Base-by-base conservation (phyloP, 1,140 invertebrate species). In the Dendrolimus punctatus region DNA sequence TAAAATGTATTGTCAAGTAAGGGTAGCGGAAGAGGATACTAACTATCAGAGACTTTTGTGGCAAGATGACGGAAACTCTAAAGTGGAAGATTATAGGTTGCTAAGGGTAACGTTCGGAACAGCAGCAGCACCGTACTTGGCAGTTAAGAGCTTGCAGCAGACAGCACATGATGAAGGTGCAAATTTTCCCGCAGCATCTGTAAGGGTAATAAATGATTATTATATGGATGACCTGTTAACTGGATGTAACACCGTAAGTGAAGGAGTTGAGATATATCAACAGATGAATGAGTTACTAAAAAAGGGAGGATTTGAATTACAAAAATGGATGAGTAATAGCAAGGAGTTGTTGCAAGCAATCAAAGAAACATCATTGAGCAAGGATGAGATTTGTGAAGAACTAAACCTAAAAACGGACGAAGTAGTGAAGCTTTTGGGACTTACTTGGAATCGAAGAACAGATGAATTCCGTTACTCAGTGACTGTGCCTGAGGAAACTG, bases 1-100 rank as follows among this genome's bases (percentile, higher is more conserved):
- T 40, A 84, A 83, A 58, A 85, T 86, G 73, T 84, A 76, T 57
- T 49, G 71, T 7, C 64, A 71, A 48, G 45, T 79, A 3, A 45
- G 40, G 37, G 51, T 78, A 1, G 41, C 58, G 6, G 37, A 56
- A 6, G 60, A 66, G 38, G 61, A 84, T 40, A 49, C 62, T 10
- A 46, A 58, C 40, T 71, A 57, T 59, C 77, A 76, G 50, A 48
- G 60, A 46, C 75, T 81, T 44, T 37, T 79, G 2, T 79, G 76
- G 70, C 38, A 72, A 50, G n/a, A 23, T 5, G 47, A 51, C 8
- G 5, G 45, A n/a, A 36, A 54, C 39, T 46, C 57, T 40, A 5
- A 23, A 54, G 49, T 66, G 7, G 9, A 62, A 9, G 44, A 65
- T n/a, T 78, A 61, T 53, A 10, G 58, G 53, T 44, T 78, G 6